Conservation (phyloP, 2,113 vertebrate species). For the Geothlypis trichas region DNA sequence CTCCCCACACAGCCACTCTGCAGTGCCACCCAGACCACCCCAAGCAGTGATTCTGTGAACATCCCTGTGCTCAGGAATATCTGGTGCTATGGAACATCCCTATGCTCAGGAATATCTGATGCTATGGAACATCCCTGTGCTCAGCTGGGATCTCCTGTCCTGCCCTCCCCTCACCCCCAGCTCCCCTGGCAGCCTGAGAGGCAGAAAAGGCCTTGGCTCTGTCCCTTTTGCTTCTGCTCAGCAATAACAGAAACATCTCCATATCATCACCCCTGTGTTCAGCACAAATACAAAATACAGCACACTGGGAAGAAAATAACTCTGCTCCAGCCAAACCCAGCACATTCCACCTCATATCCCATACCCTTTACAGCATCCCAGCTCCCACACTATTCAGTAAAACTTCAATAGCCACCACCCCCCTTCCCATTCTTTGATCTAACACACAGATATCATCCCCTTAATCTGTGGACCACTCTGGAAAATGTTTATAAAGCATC, state of each 20-base stretch:
- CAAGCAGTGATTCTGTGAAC: not conserved
- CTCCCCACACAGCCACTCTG: rapidly evolving
- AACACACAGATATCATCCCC: not conserved
- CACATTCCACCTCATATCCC: not conserved
- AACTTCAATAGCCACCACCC: too few species aligned
- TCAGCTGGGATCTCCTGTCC: not conserved
- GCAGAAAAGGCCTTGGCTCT: not conserved
- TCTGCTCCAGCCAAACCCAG: not conserved
- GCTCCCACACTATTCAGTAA: not conserved
- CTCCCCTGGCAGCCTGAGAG: not conserved
- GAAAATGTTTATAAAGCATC: not conserved
- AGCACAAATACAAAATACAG: not conserved
- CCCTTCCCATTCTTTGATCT: not conserved
- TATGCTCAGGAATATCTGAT: not conserved
- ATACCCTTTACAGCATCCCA: not conserved
- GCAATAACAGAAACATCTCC: not conserved
- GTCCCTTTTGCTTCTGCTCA: not conserved
- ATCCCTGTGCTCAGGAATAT: too few species aligned
- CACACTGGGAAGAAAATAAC: not conserved
- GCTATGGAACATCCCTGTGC: not conserved
- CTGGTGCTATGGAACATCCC: not conserved
- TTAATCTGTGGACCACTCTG: not conserved
- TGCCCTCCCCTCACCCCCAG: not conserved
- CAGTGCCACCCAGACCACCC: not conserved
- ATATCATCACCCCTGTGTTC: not conserved